Base-by-base conservation (phyloP, 2,797 vertebrate species). In the Leuciscus waleckii region DNA sequence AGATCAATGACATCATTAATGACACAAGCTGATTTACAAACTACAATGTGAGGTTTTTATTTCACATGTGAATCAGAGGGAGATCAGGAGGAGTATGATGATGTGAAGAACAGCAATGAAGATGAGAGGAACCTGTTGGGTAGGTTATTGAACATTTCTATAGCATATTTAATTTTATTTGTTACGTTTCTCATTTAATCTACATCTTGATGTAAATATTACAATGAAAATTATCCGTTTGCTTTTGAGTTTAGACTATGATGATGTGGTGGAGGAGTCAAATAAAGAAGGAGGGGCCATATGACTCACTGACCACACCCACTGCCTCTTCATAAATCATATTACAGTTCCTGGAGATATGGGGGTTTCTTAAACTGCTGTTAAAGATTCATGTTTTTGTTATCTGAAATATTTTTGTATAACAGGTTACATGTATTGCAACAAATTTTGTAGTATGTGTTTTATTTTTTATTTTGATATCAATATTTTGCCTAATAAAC, bases 21-120 rank as follows among this genome's bases (percentile, higher is more conserved):
- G 35, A 35, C 35, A 5, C 35, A 35, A 35, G 4, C 35, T 35
- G 35, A 35, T 35, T 35, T 35, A 35, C 35, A 35, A 35, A 35
- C 35, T 35, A 35, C 3, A 35, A 29, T 13, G n/a, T n/a, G n/a
- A n/a, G n/a, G n/a, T n/a, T n/a, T n/a, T n/a, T n/a, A n/a, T n/a
- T n/a, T 81, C 23, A 16, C 29, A 21, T 14, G 58, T 67, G 32
- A 7, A 58, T 54, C 49, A 84, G 82, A 67, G 7, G 14, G 1
- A 56, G 49, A 41, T 69, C 63, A 84, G 26, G 65, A 84, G 74
- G 71, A 54, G 32, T 78, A 58, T 70, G 74, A 70, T 46, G 65
- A 84, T n/a, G 65, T 84, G 51, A 69, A 78, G 63, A 61, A 58
- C 65, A 14, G 17, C 35, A 17, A 1, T 32, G 46, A 32, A n/a